A percentile compares a stretch with the other conserved stretches of the same genome.
phyloP scores from a whole-genome alignment of 2,888 invertebrate genomes.

The Folsomia manolachei region DNA sequence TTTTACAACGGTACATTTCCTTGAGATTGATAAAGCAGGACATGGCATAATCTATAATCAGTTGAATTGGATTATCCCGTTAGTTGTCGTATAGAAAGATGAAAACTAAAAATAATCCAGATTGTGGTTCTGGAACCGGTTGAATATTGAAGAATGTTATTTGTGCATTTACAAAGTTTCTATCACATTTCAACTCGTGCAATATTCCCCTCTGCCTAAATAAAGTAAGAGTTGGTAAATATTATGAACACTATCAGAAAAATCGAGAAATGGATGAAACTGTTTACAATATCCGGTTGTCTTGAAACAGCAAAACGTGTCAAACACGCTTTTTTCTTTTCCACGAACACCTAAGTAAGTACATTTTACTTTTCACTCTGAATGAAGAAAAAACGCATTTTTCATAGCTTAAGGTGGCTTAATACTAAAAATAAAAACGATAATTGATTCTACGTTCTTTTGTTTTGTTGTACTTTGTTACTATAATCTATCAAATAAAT shows the following conservation, averaged over 20 bases:
- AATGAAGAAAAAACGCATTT: neutral
- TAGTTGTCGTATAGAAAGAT: too few species aligned
- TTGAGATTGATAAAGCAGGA: too few species aligned
- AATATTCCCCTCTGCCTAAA: neutral
- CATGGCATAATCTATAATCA: too few species aligned
- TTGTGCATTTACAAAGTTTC: neutral
- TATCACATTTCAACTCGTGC: neutral
- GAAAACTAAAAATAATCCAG: too few species aligned
- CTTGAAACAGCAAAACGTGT: constrained; percentile 2
- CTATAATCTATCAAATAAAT: neutral
- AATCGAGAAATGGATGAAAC: too few species aligned
- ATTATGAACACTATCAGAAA: neutral
- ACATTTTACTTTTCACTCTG: neutral
- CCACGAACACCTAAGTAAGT: neutral
- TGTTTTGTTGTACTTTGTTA: neutral
- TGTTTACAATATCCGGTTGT: neutral
- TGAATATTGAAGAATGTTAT: too few species aligned
- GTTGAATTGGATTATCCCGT: too few species aligned
- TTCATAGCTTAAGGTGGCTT: neutral
- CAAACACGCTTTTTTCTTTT: constrained; percentile 2
- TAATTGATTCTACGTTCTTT: neutral
- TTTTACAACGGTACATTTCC: too few species aligned
- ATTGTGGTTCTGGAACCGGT: too few species aligned
- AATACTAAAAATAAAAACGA: neutral
- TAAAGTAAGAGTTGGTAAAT: neutral